Percentiles rank a stretch among this genome's conserved stretches.
phyloP scores from a whole-genome alignment of 2,888 invertebrate species.

The Meandrusa payeni region DNA sequence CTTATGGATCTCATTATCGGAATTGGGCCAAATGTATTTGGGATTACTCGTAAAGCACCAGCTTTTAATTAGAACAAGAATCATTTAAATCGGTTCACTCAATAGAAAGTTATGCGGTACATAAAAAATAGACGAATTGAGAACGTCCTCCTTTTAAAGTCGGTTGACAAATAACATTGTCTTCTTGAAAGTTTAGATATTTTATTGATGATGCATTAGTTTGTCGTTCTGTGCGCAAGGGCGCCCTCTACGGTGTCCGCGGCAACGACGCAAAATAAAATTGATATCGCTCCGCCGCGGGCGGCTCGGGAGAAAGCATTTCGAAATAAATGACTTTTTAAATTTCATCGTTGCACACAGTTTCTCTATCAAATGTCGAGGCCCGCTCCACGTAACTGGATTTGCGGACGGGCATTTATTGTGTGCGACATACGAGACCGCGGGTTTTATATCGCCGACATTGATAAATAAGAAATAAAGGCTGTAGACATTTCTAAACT shows the following conservation, averaged over 20 bases:
- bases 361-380: slow-evolving; percentile 80
- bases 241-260: too few relatives aligned
- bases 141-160: too few relatives aligned
- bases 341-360: slow-evolving; percentile 81
- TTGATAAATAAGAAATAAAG: slow-evolving; percentile 53
- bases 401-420: slow-evolving; percentile 75
- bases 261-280: slow-evolving; percentile 75
- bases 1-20: too few relatives aligned
- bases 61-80: too few relatives aligned
- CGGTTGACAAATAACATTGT: too few relatives aligned
- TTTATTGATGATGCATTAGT: too few relatives aligned
- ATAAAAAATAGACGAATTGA: too few relatives aligned
- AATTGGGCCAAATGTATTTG: too few relatives aligned
- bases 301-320: slow-evolving; percentile 78
- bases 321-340: slow-evolving; percentile 81
- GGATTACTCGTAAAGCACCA: too few relatives aligned
- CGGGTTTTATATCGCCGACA: slow-evolving; percentile 62
- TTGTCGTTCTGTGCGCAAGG: background rate
- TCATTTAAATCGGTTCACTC: too few relatives aligned
- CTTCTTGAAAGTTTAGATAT: too few relatives aligned
- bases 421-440: slow-evolving; percentile 68
- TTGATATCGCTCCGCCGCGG: slow-evolving; percentile 75
- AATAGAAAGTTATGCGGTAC: too few relatives aligned
- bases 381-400: slow-evolving; percentile 74
- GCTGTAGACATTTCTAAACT: slow-evolving; percentile 39